Evolutionary conservation across 2,797 vertebrate species (phyloP).

Genomic region (Takifugu rubripes): DNA sequence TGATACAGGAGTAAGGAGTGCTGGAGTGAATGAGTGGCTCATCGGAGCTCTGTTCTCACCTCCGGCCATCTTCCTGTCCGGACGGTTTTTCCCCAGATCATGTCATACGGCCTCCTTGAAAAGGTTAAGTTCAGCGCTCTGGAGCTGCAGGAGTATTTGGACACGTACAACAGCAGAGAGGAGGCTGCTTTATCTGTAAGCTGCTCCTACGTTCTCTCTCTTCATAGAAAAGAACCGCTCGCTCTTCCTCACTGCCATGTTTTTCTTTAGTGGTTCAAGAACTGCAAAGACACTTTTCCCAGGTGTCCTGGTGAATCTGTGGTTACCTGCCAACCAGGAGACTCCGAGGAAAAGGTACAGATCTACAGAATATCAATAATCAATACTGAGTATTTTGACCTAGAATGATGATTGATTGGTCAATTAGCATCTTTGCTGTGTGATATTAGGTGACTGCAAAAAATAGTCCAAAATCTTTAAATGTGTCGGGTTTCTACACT

Average conservation of each 20-base stretch:
- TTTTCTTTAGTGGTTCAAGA: slow-evolving; percentile 88
- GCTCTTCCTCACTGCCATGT: background rate
- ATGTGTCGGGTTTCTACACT: slow-evolving; percentile 15
- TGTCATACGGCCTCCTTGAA: slow-evolving; percentile 95
- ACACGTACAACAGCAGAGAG: slow-evolving; percentile 92
- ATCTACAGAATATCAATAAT: too few species aligned
- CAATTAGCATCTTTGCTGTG: slow-evolving; percentile 37
- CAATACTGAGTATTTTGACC: slow-evolving; percentile 10
- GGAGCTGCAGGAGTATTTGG: slow-evolving; percentile 95
- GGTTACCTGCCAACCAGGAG: slow-evolving; percentile 95
- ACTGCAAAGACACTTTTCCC: slow-evolving; percentile 95
- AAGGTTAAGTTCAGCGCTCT: slow-evolving; percentile 97
- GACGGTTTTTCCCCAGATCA: slow-evolving; percentile 75
- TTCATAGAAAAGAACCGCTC: background rate
- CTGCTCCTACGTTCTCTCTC: background rate
- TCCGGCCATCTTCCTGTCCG: background rate
- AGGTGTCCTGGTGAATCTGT: slow-evolving; percentile 92
- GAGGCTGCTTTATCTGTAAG: slow-evolving; percentile 90
- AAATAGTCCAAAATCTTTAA: slow-evolving; percentile 1
- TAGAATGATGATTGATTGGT: slow-evolving; percentile 23
- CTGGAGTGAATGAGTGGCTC: background rate
- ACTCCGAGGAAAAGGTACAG: slow-evolving; percentile 96
- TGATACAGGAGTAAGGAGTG: slow-evolving; percentile 84
- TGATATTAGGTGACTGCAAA: slow-evolving; percentile 7
- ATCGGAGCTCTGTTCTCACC: background rate